Base-by-base conservation (phyloP, 1,140 invertebrate genomes). In the Telenomus remus region DNA sequence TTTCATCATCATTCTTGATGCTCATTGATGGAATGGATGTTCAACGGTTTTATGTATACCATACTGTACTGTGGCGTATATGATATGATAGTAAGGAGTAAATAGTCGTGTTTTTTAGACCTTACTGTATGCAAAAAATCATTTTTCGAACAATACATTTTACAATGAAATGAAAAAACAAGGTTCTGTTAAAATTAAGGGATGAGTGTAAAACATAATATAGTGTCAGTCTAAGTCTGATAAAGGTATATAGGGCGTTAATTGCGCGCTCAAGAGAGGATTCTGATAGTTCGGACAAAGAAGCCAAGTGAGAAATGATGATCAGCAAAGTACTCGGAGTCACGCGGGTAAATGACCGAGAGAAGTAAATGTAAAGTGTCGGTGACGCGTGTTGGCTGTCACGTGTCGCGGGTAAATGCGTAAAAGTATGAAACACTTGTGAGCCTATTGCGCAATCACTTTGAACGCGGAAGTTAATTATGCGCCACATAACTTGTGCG, bases 1-100 rank as follows among this genome's bases (percentile, higher is more conserved):
- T 51, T 59, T 33, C 50, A 33, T 42, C 42, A 55, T 43, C 64
- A 69, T 48, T 44, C 44, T 6, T 48, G 46, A 4, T 42, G 37
- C 11, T 14, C 39, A 9, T 48, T n/a, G 19, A 57, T 56, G 50
- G 39, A 61, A 61, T 70, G 55, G 59, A 63, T 71, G 59, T 64
- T 63, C 68, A 53, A 71, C 56, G 63, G 56, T 66, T 66, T 66
- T 56, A n/a, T n/a, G n/a, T n/a, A n/a, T n/a, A n/a, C n/a, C n/a
- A n/a, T n/a, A n/a, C n/a, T n/a, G n/a, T n/a, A n/a, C n/a, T n/a
- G n/a, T n/a, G n/a, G n/a, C n/a, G n/a, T 27, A 27, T 27, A 27
- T 27, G 6, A 27, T 27, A n/a, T n/a, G 34, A 6, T 35, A n/a
- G n/a, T n/a, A n/a, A n/a, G n/a, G n/a, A n/a, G n/a, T n/a, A n/a